Evolutionary conservation across 2,888 invertebrate genomes (phyloP), one percentile per base, ranked within the genome.

Genomic region (Caenorhabditis parvicauda): DNA sequence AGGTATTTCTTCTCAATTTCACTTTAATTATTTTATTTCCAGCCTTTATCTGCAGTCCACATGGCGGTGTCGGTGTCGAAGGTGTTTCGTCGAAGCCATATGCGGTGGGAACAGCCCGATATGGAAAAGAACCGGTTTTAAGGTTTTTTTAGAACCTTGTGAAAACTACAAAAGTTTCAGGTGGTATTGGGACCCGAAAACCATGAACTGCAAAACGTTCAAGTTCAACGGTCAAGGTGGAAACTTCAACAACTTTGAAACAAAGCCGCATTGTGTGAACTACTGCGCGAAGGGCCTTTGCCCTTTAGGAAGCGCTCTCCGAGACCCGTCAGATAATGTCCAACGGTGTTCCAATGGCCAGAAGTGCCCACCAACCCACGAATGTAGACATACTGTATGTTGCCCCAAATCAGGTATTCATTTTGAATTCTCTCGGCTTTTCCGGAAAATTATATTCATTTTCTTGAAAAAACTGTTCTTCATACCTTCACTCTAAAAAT

Each of bases 241-340:
- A 7, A 77, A 78, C 41, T 77, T 72, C 60, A 78, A 78, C 58
- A 77, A 77, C 47, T 78, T 76, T 54, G 59, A 51, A 2, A 52
- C 64, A 0, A 67, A 70, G 29, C 46, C 67, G 22, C 67, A 67
- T 12, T 78, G 77, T 52, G 35, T 58, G 14, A 54, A 64, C 5
- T 78, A 63, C 50, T 78, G 77, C 48, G 61, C 64, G 0, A 53
- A 45, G 35, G 45, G 68, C 61, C 43, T 67, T 1, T 70, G 70
- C 28, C 27, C 64, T 0, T 45, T 58, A 17, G 70, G 72, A 0
- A 32, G 58, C 2, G 59, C 70, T 9, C 53, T 73, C 9, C 46
- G 54, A 5, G 67, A 65, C n/a, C 55, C 61, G 7, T 46, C 55
- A 24, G 67, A 58, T 1, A 54, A 57, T 17, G 37, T 65, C 17